Conservation (phyloP, 37 sponge, comb jelly and placozoan species). For the Aphrocallistes beatrix region DNA sequence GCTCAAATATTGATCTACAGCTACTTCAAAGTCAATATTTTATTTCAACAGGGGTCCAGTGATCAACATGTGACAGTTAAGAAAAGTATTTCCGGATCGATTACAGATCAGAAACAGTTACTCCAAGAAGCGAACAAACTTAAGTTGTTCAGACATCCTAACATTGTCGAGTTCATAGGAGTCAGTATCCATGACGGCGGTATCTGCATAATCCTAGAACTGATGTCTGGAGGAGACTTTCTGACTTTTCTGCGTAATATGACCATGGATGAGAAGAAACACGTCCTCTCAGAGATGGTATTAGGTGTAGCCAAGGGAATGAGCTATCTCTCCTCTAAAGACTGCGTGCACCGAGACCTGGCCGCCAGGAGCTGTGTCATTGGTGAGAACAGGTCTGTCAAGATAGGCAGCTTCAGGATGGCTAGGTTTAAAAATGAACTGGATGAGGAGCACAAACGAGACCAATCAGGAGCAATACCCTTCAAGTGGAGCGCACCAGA, state of each 20-base stretch:
- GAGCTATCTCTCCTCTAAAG: slow-evolving; percentile 57
- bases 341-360: slow-evolving; percentile 84
- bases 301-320: slow-evolving; percentile 60
- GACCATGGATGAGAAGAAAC: slow-evolving; percentile 23
- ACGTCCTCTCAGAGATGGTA: slow-evolving; percentile 39
- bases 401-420: slow-evolving; percentile 88
- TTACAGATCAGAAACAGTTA: slow-evolving; percentile 49
- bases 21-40: too few species aligned
- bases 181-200: slow-evolving; percentile 65
- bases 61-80: slow-evolving; percentile 58
- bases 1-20: too few species aligned
- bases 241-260: slow-evolving; percentile 70
- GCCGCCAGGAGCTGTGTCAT: slow-evolving; percentile 85
- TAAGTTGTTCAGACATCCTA: slow-evolving; percentile 81
- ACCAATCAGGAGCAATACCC: too few species aligned
- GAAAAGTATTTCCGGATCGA: slow-evolving; percentile 62
- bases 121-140: slow-evolving; percentile 79
- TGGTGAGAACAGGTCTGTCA: slow-evolving; percentile 43
- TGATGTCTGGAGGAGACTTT: slow-evolving; percentile 82
- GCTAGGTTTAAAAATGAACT: slow-evolving; percentile 52
- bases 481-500: too few species aligned
- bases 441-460: slow-evolving; percentile 48
- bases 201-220: slow-evolving; percentile 86
- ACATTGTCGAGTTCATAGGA: slow-evolving; percentile 73
- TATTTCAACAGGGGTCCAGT: too few species aligned